Conservation (phyloP, 2,113 vertebrate genomes). For the Eclectus roratus region DNA sequence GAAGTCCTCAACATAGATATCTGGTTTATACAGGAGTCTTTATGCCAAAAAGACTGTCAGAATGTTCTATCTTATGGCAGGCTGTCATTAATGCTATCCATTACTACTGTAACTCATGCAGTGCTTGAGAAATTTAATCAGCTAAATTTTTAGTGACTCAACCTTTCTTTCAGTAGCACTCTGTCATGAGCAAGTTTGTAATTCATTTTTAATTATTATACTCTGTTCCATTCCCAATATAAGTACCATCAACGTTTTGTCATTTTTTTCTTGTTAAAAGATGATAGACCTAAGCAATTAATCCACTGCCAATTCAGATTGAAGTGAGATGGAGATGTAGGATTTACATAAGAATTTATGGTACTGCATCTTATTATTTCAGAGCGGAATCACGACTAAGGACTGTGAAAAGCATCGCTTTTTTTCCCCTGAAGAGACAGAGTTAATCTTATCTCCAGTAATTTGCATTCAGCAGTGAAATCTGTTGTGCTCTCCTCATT, state of each 20-base stretch:
- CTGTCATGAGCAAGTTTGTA: not conserved
- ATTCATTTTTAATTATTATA: conserved; percentile 23
- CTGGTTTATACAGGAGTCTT: not conserved
- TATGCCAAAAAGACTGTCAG: not conserved
- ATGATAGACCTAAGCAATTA: not conserved
- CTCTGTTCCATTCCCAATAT: not conserved
- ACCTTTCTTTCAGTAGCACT: not conserved
- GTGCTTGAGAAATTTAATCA: not conserved
- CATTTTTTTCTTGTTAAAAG: not conserved
- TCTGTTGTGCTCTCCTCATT: not conserved
- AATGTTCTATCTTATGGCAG: not conserved
- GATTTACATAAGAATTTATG: not conserved
- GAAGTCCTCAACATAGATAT: not conserved
- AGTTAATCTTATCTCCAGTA: not conserved
- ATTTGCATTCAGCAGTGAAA: not conserved
- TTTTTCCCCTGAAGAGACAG: not conserved
- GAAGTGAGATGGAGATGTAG: not conserved
- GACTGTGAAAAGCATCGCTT: not conserved
- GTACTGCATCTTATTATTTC: not conserved
- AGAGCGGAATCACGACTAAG: not conserved
- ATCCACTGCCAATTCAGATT: not conserved
- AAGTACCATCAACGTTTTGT: not conserved
- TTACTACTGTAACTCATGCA: not conserved
- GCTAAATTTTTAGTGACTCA: not conserved
- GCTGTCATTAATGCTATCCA: not conserved